Evolutionary conservation across 2,797 vertebrate species (phyloP).

Genomic region (Diglossa cyanea): DNA sequence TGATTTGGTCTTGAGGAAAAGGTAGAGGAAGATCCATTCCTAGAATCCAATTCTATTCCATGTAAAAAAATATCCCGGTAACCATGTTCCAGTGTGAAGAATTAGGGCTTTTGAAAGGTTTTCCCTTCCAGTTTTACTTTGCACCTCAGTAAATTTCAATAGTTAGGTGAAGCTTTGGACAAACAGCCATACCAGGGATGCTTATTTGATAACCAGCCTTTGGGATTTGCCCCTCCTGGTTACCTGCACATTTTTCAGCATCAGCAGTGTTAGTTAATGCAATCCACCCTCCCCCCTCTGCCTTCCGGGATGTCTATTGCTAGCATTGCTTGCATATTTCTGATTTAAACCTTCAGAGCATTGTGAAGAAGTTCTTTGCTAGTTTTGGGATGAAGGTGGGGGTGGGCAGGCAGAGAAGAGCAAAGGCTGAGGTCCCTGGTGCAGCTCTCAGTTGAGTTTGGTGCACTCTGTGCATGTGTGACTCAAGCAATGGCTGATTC

Average conservation of each 20-base stretch:
- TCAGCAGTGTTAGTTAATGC: not conserved
- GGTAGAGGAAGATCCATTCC: not conserved
- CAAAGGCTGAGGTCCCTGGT: not conserved
- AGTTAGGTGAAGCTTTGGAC: not conserved
- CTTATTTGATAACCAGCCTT: not conserved
- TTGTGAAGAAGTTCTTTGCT: not conserved
- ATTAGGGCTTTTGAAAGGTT: not conserved
- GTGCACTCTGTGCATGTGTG: rapidly evolving
- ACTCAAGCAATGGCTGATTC: not conserved
- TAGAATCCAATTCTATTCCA: not conserved
- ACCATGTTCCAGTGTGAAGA: not conserved
- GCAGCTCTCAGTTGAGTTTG: not conserved
- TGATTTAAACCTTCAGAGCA: not conserved
- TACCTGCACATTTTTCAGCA: not conserved
- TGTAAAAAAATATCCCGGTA: not conserved
- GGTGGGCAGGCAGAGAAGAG: not conserved
- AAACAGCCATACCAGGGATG: not conserved
- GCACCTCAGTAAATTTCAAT: not conserved
- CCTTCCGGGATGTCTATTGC: not conserved
- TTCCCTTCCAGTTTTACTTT: not conserved
- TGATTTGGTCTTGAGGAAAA: not conserved
- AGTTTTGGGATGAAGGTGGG: not conserved
- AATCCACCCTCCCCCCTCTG: rapidly evolving
- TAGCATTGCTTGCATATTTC: not conserved
- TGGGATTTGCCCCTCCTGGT: not conserved